Evolutionary conservation across 2,113 vertebrate species (phyloP).

Genomic region (Pitta sordida): DNA sequence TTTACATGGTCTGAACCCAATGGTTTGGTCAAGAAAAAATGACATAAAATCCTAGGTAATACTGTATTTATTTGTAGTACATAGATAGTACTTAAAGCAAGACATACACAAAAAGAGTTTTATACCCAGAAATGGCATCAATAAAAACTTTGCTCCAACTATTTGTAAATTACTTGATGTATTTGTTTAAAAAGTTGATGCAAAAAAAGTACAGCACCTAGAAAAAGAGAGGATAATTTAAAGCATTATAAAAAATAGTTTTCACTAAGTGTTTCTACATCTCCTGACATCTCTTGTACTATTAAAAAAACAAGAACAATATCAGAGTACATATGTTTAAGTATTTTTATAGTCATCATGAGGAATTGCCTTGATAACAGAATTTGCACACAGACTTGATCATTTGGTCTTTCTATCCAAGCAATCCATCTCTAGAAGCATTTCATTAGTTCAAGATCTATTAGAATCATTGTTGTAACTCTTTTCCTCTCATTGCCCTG

Average conservation of each 20-base stretch:
- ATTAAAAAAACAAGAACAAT: background rate
- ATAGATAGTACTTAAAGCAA: background rate
- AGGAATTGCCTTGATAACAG: background rate
- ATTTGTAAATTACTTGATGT: background rate
- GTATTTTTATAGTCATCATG: background rate
- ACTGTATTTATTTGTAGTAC: background rate
- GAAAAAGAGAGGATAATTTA: background rate
- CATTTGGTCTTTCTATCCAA: background rate
- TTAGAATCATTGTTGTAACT: background rate
- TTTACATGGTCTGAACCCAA: background rate
- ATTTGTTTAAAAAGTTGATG: background rate
- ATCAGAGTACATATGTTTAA: background rate
- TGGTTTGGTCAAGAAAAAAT: background rate
- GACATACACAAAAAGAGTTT: background rate
- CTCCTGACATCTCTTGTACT: background rate
- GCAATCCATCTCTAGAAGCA: background rate
- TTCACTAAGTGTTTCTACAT: background rate
- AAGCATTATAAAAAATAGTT: background rate
- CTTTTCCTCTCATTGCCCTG: background rate
- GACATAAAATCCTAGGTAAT: background rate
- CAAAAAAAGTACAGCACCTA: background rate
- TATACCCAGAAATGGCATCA: background rate
- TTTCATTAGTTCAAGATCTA: conserved; percentile 23
- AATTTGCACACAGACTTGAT: background rate
- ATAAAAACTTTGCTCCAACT: background rate